These are phyloP conservation scores for Parnassius orleans DNA, from an alignment of 2,888 invertebrate genomes.

Conservation along the genomic window DNA sequence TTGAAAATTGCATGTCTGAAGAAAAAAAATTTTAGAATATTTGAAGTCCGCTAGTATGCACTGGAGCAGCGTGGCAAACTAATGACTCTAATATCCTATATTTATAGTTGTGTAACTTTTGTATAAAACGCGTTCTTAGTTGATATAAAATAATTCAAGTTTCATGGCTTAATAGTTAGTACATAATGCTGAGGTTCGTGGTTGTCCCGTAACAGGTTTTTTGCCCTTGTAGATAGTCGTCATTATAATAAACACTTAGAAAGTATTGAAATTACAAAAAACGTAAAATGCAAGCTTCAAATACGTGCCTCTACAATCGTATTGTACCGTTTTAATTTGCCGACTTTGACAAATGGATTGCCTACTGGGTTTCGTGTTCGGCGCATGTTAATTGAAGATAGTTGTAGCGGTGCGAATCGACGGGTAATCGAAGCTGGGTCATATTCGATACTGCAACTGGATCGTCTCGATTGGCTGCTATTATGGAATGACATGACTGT, in stretches of 20 bases:
- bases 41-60: too few species aligned
- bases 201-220: too few species aligned
- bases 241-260: background rate
- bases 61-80: too few species aligned
- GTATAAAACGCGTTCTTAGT: too few species aligned
- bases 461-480: constrained; percentile 50
- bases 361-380: constrained; percentile 11
- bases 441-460: constrained; percentile 54
- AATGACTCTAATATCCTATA: too few species aligned
- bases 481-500: constrained; percentile 34
- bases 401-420: constrained; percentile 36
- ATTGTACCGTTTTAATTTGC: constrained; percentile 3
- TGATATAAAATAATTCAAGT: too few species aligned
- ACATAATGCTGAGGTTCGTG: too few species aligned
- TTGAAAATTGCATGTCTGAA: too few species aligned
- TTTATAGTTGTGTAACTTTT: too few species aligned
- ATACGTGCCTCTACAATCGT: background rate
- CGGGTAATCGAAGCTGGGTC: constrained; percentile 50
- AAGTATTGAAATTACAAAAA: background rate
- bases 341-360: constrained; percentile 7
- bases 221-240: background rate
- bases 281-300: too few species aligned
- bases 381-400: constrained; percentile 35
- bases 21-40: too few species aligned
- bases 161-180: too few species aligned